These are phyloP conservation scores for Eumeta japonica DNA, from an alignment of 1,140 invertebrate species.

Conservation along the genomic window DNA sequence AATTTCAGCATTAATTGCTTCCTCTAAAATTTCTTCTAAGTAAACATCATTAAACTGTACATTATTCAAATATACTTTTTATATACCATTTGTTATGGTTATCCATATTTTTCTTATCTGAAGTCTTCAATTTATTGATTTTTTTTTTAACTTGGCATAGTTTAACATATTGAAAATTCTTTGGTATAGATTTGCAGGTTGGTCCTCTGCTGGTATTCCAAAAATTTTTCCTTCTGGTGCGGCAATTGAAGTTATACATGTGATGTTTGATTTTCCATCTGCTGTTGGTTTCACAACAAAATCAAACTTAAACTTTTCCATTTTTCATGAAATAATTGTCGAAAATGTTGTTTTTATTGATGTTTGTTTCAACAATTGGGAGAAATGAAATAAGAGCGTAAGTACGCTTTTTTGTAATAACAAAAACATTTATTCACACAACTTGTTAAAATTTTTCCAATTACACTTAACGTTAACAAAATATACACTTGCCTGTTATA, in stretches of 20 bases:
- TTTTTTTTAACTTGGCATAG: constrained; percentile 20
- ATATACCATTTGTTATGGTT: constrained; percentile 17
- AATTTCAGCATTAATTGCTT: constrained; percentile 16
- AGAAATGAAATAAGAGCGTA: no score
- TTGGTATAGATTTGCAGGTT: constrained; percentile 16
- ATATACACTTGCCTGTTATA: no score
- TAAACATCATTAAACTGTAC: no score
- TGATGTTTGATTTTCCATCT: constrained; percentile 27
- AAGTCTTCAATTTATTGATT: constrained; percentile 22
- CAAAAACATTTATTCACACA: no score
- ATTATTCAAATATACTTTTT: constrained; percentile 23
- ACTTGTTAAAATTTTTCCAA: no score
- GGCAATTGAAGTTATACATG: constrained; percentile 24
- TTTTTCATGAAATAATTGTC: constrained; percentile 13
- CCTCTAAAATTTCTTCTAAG: no score
- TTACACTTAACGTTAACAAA: no score
- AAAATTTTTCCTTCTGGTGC: constrained; percentile 16
- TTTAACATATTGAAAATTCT: constrained; percentile 9
- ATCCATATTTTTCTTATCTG: constrained; percentile 26
- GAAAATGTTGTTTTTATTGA: constrained; percentile 23
- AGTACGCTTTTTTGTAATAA: no score
- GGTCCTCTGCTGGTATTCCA: constrained; percentile 17
- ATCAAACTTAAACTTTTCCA: constrained; percentile 29
- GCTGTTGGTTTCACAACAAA: constrained; percentile 16
- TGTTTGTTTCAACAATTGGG: no score